Percentiles rank a stretch among this genome's conserved stretches.
phyloP scores from a whole-genome alignment of 1,140 invertebrate species.

The Trichogramma pretiosum region DNA sequence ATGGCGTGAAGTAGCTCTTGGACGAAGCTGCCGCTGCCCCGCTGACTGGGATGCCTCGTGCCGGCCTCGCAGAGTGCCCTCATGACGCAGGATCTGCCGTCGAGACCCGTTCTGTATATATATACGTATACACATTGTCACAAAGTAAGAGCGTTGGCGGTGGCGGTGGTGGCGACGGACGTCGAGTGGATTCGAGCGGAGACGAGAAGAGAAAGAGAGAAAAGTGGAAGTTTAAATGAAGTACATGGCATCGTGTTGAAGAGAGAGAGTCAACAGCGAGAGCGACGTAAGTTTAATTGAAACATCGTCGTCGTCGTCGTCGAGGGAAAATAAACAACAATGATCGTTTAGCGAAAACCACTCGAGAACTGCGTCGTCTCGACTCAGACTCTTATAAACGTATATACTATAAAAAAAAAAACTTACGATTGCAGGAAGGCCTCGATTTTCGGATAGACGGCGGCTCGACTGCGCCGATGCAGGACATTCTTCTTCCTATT shows the following conservation, averaged over 20 bases:
- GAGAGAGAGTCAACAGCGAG: too few relatives aligned
- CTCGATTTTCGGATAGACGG: conserved; percentile 42
- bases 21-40: conserved; percentile 51
- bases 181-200: not conserved
- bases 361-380: too few relatives aligned
- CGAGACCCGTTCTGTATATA: conserved; percentile 54
- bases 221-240: too few relatives aligned
- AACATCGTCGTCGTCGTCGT: too few relatives aligned
- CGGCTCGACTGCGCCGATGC: conserved; percentile 34
- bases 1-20: conserved; percentile 61
- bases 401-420: too few relatives aligned
- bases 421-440: conserved; percentile 43
- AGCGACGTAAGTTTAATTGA: too few relatives aligned
- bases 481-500: conserved; percentile 28
- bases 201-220: not conserved
- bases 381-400: too few relatives aligned
- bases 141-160: conserved; percentile 8
- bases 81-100: conserved; percentile 57
- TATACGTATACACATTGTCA: conserved; percentile 12
- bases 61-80: conserved; percentile 61
- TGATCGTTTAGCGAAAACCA: too few relatives aligned
- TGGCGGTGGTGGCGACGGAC: not conserved
- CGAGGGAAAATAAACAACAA: too few relatives aligned
- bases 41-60: conserved; percentile 47
- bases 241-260: too few relatives aligned